Evolutionary conservation across 2,888 invertebrate species (phyloP).

Genomic region (Campoplex capitator): DNA sequence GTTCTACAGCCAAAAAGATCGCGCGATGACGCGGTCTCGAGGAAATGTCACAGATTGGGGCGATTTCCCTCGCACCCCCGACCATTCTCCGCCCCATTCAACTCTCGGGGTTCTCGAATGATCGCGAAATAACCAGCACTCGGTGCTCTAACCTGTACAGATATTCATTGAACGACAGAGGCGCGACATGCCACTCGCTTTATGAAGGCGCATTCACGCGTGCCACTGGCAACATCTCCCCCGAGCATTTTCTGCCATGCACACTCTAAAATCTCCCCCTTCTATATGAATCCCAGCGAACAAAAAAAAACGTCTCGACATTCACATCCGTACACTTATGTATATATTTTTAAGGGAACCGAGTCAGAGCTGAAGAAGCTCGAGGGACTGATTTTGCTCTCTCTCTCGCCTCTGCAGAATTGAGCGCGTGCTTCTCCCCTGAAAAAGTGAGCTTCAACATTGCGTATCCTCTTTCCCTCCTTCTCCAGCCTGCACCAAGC

Average conservation of each 20-base stretch:
- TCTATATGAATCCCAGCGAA: neutral
- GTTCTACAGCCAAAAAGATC: neutral
- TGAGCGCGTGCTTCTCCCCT: neutral
- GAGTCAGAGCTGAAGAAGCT: slow-evolving; percentile 20
- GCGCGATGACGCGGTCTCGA: neutral
- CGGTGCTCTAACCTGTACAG: slow-evolving; percentile 72
- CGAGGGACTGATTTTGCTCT: slow-evolving; percentile 14
- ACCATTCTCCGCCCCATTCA: neutral
- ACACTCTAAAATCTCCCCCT: slow-evolving; percentile 42
- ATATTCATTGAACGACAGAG: slow-evolving; percentile 71
- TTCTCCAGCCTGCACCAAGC: no score
- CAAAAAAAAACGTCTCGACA: slow-evolving; percentile 6
- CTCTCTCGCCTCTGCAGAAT: slow-evolving; percentile 14
- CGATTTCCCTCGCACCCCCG: slow-evolving; percentile 13
- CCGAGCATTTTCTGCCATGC: slow-evolving; percentile 34
- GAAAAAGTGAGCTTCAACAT: neutral
- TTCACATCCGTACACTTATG: neutral
- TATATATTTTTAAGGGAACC: neutral
- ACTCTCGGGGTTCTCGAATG: slow-evolving; percentile 80
- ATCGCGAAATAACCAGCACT: slow-evolving; percentile 84
- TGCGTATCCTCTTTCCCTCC: neutral
- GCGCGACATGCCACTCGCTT: slow-evolving; percentile 73
- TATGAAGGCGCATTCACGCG: slow-evolving; percentile 84
- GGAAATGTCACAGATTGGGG: neutral
- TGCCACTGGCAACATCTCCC: slow-evolving; percentile 71